A percentile compares a stretch with the other conserved stretches of the same genome.
Conservation (phyloP, 2,888 invertebrate genomes). For the Lasioglossum leucozonium region DNA sequence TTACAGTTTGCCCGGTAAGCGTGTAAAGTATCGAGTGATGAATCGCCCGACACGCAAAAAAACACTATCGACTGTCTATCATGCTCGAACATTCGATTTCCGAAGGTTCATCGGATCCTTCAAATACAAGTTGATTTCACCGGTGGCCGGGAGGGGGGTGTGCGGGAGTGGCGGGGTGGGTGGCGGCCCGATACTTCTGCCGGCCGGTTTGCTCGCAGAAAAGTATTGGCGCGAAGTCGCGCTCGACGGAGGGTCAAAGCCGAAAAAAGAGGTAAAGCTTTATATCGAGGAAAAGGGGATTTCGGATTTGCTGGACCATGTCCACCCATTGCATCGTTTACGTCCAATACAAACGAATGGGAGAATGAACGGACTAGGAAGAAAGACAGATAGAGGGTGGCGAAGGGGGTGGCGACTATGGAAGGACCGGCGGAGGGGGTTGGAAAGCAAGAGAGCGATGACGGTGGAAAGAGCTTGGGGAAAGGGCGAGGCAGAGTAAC, state of each 20-base stretch:
- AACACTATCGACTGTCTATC: constrained; percentile 26
- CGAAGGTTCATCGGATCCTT: constrained; percentile 53
- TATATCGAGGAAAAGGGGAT: constrained; percentile 74
- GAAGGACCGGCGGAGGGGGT: neutral
- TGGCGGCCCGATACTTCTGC: constrained; percentile 48
- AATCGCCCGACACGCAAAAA: neutral
- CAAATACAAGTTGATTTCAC: constrained; percentile 54
- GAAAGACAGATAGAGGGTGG: constrained; percentile 59
- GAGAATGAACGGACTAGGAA: constrained; percentile 62
- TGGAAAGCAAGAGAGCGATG: constrained; percentile 62
- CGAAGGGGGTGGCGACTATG: constrained; percentile 36
- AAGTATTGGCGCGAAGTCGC: constrained; percentile 70
- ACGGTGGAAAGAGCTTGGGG: constrained; percentile 47
- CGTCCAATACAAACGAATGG: constrained; percentile 75
- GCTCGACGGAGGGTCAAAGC: constrained; percentile 58
- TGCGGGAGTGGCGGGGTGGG: neutral
- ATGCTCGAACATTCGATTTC: constrained; percentile 38
- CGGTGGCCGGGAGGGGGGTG: constrained; percentile 21
- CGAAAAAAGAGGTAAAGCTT: constrained; percentile 68
- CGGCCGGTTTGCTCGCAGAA: constrained; percentile 57
- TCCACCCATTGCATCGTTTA: constrained; percentile 77
- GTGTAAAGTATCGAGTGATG: constrained; percentile 7
- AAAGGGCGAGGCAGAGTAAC: constrained; percentile 32
- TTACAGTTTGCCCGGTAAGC: constrained; percentile 7
- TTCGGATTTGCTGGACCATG: constrained; percentile 77